Base-by-base conservation (phyloP, 2,888 invertebrate species). In the Tetropium fuscum region DNA sequence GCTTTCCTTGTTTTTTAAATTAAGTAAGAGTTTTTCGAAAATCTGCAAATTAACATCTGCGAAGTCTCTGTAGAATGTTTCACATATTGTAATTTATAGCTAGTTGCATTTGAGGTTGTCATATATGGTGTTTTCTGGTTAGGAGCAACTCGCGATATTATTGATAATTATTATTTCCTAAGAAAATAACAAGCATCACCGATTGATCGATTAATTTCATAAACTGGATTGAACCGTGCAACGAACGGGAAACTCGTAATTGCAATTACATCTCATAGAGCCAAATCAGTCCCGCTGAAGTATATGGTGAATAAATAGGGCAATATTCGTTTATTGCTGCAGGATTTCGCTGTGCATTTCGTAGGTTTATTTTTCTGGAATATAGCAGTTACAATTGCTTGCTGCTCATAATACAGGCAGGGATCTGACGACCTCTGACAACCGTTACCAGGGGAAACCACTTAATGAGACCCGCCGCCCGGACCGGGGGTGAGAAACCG, bases 381-480 rank as follows among this genome's bases (percentile, higher is more conserved):
- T 60, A 58, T 57, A 60, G 54, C 58, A 59, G 58, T 63, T 66
- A 61, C 66, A 66, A 71, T 70, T 71, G 64, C 64, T 64, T 48
- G 64, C 68, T 69, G 70, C 66, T 70, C 72, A 71, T 71, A 70
- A 74, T 70, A 67, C 69, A 67, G 53, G 44, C 67, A 63, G 67
- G 68, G 66, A 66, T 71, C 70, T 71, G 72, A 74, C 74, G 75
- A 76, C 73, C 74, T 76, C 75, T 76, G 77, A 78, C 76, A 77
- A 79, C 78, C 78, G 79, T 80, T 78, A 75, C 79, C 78, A 76
- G 68, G 78, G 79, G 80, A 79, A 78, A 80, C 79, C 79, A 78
- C 79, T 79, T 80, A 80, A 80, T 80, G 80, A 80, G 75, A 72
- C 75, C 61, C 51, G 53, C 56, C 64, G 63, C 58, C 58, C 49